phyloP scores from a whole-genome alignment of 2,797 vertebrate genomes.

The Borostomias antarcticus region DNA sequence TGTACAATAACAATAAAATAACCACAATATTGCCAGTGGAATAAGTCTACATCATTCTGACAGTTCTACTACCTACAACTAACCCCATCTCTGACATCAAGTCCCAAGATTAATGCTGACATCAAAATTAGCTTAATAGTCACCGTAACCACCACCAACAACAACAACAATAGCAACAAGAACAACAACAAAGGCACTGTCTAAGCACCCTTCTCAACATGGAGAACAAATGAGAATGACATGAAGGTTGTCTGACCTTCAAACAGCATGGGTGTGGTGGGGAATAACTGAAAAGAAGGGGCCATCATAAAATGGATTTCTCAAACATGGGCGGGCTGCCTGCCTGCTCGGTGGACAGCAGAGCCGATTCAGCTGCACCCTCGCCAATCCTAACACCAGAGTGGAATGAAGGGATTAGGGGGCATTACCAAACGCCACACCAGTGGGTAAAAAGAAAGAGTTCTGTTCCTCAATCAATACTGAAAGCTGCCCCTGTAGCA shows the following conservation, averaged over 20 bases:
- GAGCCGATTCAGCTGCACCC: constrained; percentile 33
- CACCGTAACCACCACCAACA: too few species aligned
- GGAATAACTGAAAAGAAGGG: constrained; percentile 20
- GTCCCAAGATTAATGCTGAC: constrained; percentile 4
- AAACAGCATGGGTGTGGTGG: constrained; percentile 12
- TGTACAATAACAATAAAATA: too few species aligned
- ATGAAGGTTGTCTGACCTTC: not conserved
- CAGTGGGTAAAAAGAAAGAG: constrained; percentile 19
- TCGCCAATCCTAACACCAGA: constrained; percentile 32
- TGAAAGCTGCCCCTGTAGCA: constrained; percentile 38
- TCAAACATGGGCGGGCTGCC: constrained; percentile 15
- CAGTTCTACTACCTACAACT: not conserved
- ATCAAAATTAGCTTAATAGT: not conserved
- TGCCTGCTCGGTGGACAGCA: constrained; percentile 1
- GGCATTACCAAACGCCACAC: constrained; percentile 47
- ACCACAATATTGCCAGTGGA: too few species aligned
- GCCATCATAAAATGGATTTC: constrained; percentile 15
- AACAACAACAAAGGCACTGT: too few species aligned
- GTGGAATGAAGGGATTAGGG: constrained; percentile 57
- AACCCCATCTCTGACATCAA: not conserved
- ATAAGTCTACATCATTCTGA: too few species aligned
- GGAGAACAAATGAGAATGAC: constrained; percentile 17
- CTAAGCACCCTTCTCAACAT: too few species aligned
- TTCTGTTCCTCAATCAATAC: constrained; percentile 41
- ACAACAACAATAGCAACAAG: not conserved